Conservation (phyloP, 2,888 invertebrate species). For the Halictus ligatus region DNA sequence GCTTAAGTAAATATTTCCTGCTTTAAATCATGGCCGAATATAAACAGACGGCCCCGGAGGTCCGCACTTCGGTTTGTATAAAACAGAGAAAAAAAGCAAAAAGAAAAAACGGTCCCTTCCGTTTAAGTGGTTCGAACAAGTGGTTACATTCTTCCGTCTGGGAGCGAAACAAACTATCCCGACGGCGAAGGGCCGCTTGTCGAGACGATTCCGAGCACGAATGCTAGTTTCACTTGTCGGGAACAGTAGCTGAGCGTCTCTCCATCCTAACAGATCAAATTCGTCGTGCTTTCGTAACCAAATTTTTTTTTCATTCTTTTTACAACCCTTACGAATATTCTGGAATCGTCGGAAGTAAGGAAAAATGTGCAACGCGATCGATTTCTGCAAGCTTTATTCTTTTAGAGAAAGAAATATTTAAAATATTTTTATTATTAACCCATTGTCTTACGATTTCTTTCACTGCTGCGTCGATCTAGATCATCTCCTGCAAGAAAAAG, state of each 20-base stretch:
- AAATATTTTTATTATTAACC: background rate
- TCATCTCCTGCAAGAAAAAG: too few relatives aligned
- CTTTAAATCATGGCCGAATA: slow-evolving; percentile 41
- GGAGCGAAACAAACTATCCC: slow-evolving; percentile 31
- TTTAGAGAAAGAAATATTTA: background rate
- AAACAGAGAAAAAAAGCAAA: slow-evolving; percentile 37
- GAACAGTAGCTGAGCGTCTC: background rate
- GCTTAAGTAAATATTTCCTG: slow-evolving; percentile 40
- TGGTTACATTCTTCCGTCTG: slow-evolving; percentile 51
- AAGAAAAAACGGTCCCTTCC: slow-evolving; percentile 35
- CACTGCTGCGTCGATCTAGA: too few relatives aligned
- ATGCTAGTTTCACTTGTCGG: background rate
- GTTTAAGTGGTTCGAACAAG: slow-evolving; percentile 55
- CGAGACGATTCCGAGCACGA: slow-evolving; percentile 17
- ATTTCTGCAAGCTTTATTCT: background rate
- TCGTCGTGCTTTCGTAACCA: background rate
- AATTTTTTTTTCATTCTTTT: background rate
- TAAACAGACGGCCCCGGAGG: slow-evolving; percentile 46
- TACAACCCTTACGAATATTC: background rate
- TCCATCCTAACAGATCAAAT: background rate
- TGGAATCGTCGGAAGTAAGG: background rate
- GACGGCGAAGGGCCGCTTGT: slow-evolving; percentile 16
- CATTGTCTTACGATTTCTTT: too few relatives aligned
- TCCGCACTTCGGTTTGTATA: slow-evolving; percentile 46
- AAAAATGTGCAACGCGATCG: background rate